phyloP scores from a whole-genome alignment of 2,888 invertebrate genomes.

The Cotesia congregata region DNA sequence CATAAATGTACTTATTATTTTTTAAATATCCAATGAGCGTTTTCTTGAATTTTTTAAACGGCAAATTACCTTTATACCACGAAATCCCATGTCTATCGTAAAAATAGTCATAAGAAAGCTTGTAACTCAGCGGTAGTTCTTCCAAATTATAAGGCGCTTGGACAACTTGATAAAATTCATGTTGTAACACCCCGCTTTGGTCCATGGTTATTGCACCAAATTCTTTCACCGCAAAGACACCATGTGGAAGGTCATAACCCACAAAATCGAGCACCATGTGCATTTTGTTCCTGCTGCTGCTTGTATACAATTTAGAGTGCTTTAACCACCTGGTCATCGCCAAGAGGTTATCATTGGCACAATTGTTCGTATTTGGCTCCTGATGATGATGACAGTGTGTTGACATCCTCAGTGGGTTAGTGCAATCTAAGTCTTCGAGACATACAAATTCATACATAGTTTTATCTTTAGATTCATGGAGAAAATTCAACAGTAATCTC shows the following conservation, averaged over 20 bases:
- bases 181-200: neutral
- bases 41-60: too few relatives aligned
- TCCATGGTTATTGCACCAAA: neutral
- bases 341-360: neutral
- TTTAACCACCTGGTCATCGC: neutral
- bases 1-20: too few relatives aligned
- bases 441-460: too few relatives aligned
- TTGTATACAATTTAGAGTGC: neutral
- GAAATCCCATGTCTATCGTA: neutral
- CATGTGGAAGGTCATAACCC: neutral
- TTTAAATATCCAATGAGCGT: too few relatives aligned
- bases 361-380: neutral
- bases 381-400: neutral
- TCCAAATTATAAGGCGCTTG: neutral
- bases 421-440: too few relatives aligned
- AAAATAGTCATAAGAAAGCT: neutral
- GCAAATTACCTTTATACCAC: neutral
- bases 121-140: neutral
- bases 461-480: too few relatives aligned
- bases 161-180: neutral
- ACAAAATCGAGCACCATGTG: neutral
- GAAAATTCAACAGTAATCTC: neutral
- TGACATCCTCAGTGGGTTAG: neutral
- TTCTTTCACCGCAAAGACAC: neutral
- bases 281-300: neutral